phyloP scores from a whole-genome alignment of 1,140 invertebrate species.

The Steinernema khuongi region DNA sequence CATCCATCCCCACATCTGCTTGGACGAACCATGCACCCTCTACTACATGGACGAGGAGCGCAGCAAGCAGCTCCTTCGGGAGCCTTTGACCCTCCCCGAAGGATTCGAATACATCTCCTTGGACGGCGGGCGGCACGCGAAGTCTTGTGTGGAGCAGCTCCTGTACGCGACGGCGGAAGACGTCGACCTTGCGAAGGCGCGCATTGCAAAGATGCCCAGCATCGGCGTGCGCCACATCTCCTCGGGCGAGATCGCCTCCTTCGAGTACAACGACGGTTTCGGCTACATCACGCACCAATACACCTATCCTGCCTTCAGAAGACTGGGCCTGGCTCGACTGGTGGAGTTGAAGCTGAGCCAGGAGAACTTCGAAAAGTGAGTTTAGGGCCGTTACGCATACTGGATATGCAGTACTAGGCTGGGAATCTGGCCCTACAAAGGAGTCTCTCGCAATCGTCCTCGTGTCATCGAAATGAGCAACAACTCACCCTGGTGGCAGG shows the following conservation, averaged over 20 bases:
- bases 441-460: background rate
- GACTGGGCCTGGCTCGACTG: background rate
- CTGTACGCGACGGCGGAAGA: background rate
- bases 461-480: background rate
- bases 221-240: background rate
- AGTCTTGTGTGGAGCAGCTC: background rate
- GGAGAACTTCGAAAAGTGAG: background rate
- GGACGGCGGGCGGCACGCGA: background rate
- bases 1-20: background rate
- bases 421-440: slow-evolving; percentile 9
- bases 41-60: background rate
- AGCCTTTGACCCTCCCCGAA: background rate
- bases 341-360: background rate
- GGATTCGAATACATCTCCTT: background rate
- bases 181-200: background rate
- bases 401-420: background rate
- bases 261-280: slow-evolving; percentile 14
- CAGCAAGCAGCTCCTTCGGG: background rate
- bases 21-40: background rate
- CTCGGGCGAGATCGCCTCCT: background rate
- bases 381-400: background rate
- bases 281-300: background rate
- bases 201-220: background rate
- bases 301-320: background rate
- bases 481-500: background rate